Conservation (phyloP, 2,113 vertebrate species). For the Notechis scutatus region DNA sequence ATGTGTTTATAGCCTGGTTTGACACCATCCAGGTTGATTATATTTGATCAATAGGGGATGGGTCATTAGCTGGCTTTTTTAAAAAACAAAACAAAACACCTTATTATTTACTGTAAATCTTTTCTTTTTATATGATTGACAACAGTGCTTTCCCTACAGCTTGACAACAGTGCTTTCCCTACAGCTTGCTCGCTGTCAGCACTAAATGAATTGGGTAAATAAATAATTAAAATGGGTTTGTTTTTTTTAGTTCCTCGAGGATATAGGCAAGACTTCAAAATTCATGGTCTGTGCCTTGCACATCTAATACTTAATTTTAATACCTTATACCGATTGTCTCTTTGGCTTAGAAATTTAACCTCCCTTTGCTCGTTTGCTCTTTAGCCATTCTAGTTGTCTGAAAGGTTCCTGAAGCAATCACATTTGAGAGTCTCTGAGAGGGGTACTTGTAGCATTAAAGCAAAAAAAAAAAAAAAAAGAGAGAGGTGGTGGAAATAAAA, state of each 20-base stretch:
- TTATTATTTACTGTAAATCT: not conserved
- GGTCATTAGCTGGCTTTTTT: not conserved
- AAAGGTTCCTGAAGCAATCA: not conserved
- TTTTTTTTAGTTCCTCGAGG: not conserved
- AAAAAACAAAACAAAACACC: no score
- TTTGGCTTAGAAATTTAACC: not conserved
- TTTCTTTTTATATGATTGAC: not conserved
- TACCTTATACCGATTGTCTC: not conserved
- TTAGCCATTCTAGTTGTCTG: not conserved
- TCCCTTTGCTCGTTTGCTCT: not conserved
- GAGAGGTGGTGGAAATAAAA: not conserved
- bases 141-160: not conserved
- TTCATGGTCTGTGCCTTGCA: not conserved
- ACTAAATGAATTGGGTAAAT: not conserved
- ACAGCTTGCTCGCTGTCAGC: not conserved
- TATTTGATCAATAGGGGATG: not conserved
- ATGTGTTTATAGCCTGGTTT: no score
- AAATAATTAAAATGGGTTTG: not conserved
- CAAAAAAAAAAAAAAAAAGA: not conserved
- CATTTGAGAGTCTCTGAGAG: not conserved
- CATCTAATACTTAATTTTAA: not conserved
- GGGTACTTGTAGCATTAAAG: not conserved
- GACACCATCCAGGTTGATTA: not conserved
- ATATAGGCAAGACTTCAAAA: not conserved
- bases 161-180: not conserved